phyloP scores from a whole-genome alignment of 2,888 invertebrate species.

The Cheilosia pagana region DNA sequence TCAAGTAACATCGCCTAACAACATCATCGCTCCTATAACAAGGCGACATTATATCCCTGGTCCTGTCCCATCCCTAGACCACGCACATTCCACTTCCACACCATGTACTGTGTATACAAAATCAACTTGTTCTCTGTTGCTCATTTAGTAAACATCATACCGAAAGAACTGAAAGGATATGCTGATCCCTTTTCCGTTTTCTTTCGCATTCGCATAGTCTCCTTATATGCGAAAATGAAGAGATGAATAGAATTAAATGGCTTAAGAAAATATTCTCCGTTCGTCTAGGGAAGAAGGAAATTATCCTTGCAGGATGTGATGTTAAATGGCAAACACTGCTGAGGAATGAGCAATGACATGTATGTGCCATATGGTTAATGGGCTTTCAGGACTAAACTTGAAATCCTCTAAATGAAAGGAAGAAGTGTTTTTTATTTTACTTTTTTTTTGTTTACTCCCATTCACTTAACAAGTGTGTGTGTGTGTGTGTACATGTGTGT shows the following conservation, averaged over 20 bases:
- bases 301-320: conserved; percentile 54
- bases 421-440: conserved; percentile 14
- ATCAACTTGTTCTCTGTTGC: conserved; percentile 40
- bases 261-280: conserved; percentile 48
- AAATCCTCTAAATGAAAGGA: conserved; percentile 18
- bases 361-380: conserved; percentile 47
- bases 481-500: background rate
- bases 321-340: conserved; percentile 34
- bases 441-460: background rate
- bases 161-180: conserved; percentile 10
- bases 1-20: conserved; percentile 28
- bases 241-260: conserved; percentile 64
- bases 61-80: conserved; percentile 26
- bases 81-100: conserved; percentile 23
- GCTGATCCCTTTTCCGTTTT: conserved; percentile 11
- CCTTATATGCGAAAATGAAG: conserved; percentile 46
- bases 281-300: background rate
- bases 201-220: conserved; percentile 4
- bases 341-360: conserved; percentile 48
- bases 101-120: background rate
- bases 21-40: conserved; percentile 35
- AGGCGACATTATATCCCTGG: conserved; percentile 31
- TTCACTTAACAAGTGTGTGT: conserved; percentile 1
- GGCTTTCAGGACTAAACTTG: conserved; percentile 37
- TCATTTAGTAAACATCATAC: conserved; percentile 55